Conservation (phyloP, 2,888 invertebrate species). For the Piscicola geometra region DNA sequence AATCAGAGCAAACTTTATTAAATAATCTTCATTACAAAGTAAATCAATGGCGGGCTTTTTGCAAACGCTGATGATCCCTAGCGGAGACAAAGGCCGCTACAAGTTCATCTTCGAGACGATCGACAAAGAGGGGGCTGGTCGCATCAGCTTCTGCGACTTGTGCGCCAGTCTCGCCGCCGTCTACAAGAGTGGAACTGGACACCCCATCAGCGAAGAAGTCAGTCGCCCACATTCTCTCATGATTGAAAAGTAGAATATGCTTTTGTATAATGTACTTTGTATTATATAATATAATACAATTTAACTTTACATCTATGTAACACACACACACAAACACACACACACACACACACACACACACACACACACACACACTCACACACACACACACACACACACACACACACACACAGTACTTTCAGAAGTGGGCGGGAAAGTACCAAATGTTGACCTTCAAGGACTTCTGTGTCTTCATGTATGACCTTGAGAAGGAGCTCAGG, state of each 20-base stretch:
- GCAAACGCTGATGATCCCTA: too few relatives aligned
- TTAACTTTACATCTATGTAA: too few relatives aligned
- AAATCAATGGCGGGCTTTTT: too few relatives aligned
- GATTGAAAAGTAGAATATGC: not conserved
- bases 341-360: too few relatives aligned
- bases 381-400: not conserved
- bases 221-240: too few relatives aligned
- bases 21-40: too few relatives aligned
- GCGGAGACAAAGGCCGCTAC: not conserved
- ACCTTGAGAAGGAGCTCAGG: not conserved
- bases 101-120: not conserved
- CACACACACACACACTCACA: constrained; percentile 15
- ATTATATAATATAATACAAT: too few relatives aligned
- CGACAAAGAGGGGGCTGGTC: not conserved
- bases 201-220: not conserved
- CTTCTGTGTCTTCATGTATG: not conserved
- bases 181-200: not conserved
- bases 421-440: not conserved
- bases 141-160: not conserved
- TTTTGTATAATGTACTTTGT: too few relatives aligned
- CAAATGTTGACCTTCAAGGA: not conserved
- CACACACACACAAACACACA: too few relatives aligned
- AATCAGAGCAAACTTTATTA: too few relatives aligned
- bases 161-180: not conserved
- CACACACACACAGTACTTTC: not conserved